Evolutionary conservation across 2,113 vertebrate genomes (phyloP), one percentile per base, ranked within the genome.

Genomic region (Dasyurus viverrinus): DNA sequence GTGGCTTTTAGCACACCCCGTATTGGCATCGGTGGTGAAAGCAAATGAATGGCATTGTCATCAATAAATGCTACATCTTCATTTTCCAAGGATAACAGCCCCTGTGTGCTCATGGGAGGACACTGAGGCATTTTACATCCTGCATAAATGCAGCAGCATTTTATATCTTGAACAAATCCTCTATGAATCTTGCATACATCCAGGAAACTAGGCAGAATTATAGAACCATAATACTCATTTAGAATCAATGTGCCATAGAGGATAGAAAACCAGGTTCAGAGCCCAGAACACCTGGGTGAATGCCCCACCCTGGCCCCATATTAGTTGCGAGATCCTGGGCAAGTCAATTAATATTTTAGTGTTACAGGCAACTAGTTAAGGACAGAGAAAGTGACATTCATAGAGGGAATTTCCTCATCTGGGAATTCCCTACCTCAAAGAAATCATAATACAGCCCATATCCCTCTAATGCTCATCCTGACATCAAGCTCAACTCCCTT

Each of bases 191-290:
- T 42, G 19, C 89, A 95, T 94, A 96, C 30, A 92, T 54, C 93
- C 95, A 95, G 68, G 95, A 95, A 94, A 91, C 68, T 89, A 96
- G 91, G 91, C n/a, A 91, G 68, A 84, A 23, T 84, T 84, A 84
- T 84, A 42, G 19, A 84, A 84, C 23, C n/a, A 22, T 84, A 42
- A 42, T 42, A 42, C n/a, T 84, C 68, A 84, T 84, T 84, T 84
- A 84, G n/a, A 84, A 16, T 84, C 68, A 84, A 42, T 84, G 68
- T 84, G 19, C n/a, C 68, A 84, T 42, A 8, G 7, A 42, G 68
- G 68, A 42, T 42, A 84, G 68, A 84, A 84, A 84, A 84, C n/a
- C n/a, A 84, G 6, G 6, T n/a, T 2, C 36, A 42, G 36, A 84
- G n/a, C n/a, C 68, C 36, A 84, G 68, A 84, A 42, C 19, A 42